Conservation (phyloP, 2,113 vertebrate genomes). For the Puffinus mauretanicus region DNA sequence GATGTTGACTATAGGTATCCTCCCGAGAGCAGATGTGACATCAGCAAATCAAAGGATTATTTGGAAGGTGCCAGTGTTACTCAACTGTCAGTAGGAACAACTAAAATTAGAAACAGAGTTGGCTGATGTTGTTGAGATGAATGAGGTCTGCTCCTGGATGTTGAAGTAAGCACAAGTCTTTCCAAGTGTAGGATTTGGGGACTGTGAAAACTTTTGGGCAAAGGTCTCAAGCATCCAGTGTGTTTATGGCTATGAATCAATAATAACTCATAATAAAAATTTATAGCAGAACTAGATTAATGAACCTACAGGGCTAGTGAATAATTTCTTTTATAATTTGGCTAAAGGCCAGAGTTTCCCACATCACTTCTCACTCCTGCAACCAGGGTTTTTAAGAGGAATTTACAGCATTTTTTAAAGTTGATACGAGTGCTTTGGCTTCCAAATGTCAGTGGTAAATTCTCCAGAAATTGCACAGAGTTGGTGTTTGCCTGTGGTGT, state of each 20-base stretch:
- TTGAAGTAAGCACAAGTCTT: background rate
- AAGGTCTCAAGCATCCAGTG: background rate
- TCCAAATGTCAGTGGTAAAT: background rate
- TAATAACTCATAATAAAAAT: background rate
- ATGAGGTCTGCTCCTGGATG: background rate
- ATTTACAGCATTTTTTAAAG: background rate
- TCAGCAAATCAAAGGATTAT: background rate
- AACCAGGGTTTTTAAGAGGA: background rate
- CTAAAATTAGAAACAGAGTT: slow-evolving; percentile 11
- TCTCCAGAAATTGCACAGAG: background rate
- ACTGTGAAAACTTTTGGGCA: background rate
- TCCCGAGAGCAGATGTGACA: background rate
- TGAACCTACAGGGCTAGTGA: background rate
- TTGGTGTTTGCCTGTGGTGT: background rate
- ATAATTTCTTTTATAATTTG: slow-evolving; percentile 15
- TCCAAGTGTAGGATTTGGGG: background rate
- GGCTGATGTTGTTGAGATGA: background rate
- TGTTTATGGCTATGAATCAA: slow-evolving; percentile 28
- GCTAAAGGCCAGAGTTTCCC: background rate
- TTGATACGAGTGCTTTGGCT: background rate
- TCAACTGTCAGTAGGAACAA: background rate
- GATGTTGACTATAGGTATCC: background rate
- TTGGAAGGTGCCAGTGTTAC: background rate
- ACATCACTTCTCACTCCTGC: background rate
- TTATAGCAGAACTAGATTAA: background rate